Conservation (phyloP, 1,140 invertebrate species). For the Lethrus apterus region DNA sequence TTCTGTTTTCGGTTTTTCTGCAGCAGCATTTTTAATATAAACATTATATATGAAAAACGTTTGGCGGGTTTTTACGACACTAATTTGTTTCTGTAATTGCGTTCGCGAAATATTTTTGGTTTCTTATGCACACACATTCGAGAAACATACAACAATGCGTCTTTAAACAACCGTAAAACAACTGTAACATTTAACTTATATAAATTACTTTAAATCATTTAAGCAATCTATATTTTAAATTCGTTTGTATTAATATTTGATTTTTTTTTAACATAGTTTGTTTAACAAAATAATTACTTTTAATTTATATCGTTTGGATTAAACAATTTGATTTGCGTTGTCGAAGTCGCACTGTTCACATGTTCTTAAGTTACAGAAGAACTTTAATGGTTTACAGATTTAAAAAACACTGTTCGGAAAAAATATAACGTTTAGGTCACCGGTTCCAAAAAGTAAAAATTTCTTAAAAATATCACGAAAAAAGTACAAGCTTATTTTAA, state of each 20-base stretch:
- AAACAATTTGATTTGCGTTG: too few species aligned
- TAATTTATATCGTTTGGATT: too few species aligned
- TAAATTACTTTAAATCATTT: too few species aligned
- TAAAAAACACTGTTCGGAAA: slow-evolving; percentile 37
- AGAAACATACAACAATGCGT: slow-evolving; percentile 25
- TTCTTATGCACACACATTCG: slow-evolving; percentile 41
- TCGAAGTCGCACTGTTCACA: slow-evolving; percentile 7
- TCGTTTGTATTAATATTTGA: too few species aligned
- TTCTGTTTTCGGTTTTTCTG: slow-evolving; percentile 12
- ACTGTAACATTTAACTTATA: too few species aligned
- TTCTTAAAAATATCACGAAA: slow-evolving; percentile 50
- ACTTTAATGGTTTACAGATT: slow-evolving; percentile 17
- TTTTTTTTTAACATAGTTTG: too few species aligned
- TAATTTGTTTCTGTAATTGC: slow-evolving; percentile 19
- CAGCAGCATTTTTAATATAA: slow-evolving; percentile 7
- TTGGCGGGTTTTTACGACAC: slow-evolving; percentile 29
- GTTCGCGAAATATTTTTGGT: slow-evolving; percentile 24
- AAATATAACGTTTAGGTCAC: slow-evolving; percentile 40
- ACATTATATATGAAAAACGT: slow-evolving; percentile 22
- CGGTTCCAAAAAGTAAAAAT: slow-evolving; percentile 37
- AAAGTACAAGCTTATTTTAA: slow-evolving; percentile 67
- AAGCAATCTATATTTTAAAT: too few species aligned
- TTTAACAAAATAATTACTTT: too few species aligned
- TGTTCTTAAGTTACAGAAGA: slow-evolving; percentile 17
- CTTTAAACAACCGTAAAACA: slow-evolving; percentile 3